Evolutionary conservation across 2,113 vertebrate species (phyloP).

Genomic region (Bostrychus sinensis): DNA sequence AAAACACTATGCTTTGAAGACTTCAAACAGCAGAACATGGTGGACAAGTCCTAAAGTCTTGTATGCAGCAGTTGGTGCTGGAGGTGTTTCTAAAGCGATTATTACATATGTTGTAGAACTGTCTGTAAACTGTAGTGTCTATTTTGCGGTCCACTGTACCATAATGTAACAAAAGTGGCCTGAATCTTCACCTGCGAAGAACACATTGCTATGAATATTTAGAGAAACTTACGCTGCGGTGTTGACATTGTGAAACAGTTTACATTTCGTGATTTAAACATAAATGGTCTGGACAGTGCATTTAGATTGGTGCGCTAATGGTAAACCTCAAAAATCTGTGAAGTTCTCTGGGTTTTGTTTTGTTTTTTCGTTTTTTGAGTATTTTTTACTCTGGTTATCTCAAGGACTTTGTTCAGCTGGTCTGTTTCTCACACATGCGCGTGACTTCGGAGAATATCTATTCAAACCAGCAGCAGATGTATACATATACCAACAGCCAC

Average conservation of each 20-base stretch:
- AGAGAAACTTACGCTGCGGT: constrained; percentile 8
- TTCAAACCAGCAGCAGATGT: constrained; percentile 62
- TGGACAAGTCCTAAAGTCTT: constrained; percentile 18
- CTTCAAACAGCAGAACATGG: constrained; percentile 15
- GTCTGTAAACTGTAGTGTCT: constrained; percentile 52
- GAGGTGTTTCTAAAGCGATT: constrained; percentile 42
- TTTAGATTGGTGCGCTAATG: constrained; percentile 20
- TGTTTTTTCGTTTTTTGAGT: constrained; percentile 32
- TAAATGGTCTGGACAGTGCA: constrained; percentile 10
- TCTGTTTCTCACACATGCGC: constrained; percentile 34
- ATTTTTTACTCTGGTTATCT: constrained; percentile 39
- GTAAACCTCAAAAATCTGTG: constrained; percentile 17
- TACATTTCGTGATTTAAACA: constrained; percentile 19
- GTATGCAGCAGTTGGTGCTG: constrained; percentile 44
- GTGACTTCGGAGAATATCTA: constrained; percentile 36
- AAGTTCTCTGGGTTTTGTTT: constrained; percentile 23
- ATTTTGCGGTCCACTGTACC: constrained; percentile 29
- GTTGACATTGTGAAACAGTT: constrained; percentile 13
- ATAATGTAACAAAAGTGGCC: constrained; percentile 11
- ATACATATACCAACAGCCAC: constrained; percentile 20
- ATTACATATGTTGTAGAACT: constrained; percentile 49
- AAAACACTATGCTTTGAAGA: constrained; percentile 28
- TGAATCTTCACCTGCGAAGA: constrained; percentile 8
- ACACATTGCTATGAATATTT: neutral
- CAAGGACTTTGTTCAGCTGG: constrained; percentile 50